phyloP scores from a whole-genome alignment of 2,113 vertebrate genomes.

The Microcebus tavaratra region DNA sequence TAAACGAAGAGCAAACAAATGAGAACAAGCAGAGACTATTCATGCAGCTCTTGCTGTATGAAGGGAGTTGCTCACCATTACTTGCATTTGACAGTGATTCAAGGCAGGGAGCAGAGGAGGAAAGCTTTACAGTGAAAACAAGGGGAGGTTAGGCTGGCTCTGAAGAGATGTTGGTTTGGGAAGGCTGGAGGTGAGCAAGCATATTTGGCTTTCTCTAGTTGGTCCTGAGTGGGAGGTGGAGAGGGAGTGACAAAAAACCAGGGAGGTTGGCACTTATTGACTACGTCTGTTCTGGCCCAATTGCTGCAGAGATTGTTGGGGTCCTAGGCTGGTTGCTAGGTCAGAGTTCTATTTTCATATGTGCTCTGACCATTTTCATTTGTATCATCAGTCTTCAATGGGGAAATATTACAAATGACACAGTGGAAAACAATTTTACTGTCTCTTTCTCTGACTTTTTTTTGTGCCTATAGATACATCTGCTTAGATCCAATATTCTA shows the following conservation, averaged over 20 bases:
- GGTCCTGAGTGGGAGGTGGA: background rate
- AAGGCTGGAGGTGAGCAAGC: background rate
- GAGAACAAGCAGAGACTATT: background rate
- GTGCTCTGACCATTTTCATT: background rate
- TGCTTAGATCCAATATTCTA: background rate
- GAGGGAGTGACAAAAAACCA: background rate
- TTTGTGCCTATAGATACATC: background rate
- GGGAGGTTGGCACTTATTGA: background rate
- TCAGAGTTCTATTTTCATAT: background rate
- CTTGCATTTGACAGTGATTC: background rate
- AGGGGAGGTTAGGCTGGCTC: background rate
- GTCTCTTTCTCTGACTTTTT: background rate
- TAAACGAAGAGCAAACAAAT: background rate
- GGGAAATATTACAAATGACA: background rate
- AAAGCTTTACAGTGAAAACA: background rate
- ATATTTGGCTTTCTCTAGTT: background rate
- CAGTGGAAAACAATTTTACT: background rate
- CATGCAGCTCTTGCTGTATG: background rate
- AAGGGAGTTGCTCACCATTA: background rate
- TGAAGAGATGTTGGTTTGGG: background rate
- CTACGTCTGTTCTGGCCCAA: background rate
- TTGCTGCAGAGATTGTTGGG: background rate
- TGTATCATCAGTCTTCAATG: background rate
- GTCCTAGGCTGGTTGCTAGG: background rate
- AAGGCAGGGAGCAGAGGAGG: background rate